A percentile compares a stretch with the other conserved stretches of the same genome.
phyloP scores from a whole-genome alignment of 2,113 vertebrate species.

The Varanus salvator region DNA sequence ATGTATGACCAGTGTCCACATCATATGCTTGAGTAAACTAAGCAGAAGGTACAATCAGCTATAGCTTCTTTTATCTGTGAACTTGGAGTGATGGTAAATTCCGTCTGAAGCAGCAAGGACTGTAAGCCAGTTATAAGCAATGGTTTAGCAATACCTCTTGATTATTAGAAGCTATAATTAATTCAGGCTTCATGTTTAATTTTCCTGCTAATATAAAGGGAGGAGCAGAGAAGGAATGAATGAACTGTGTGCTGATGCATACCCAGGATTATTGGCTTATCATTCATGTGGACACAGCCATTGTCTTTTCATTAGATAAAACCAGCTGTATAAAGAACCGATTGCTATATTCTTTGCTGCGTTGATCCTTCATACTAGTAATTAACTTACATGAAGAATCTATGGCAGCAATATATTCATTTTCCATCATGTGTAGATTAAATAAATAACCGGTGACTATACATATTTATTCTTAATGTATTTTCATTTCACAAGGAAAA shows the following conservation, averaged over 20 bases:
- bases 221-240: too few species aligned
- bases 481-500: conserved; percentile 26
- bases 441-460: neutral
- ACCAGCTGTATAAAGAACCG: neutral
- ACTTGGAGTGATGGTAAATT: too few species aligned
- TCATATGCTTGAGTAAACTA: too few species aligned
- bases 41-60: neutral
- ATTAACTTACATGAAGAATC: neutral
- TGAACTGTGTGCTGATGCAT: too few species aligned
- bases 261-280: too few species aligned
- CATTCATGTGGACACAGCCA: neutral
- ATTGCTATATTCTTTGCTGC: neutral
- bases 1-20: too few species aligned
- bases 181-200: neutral
- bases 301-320: neutral
- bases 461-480: conserved; percentile 23
- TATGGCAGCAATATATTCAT: neutral
- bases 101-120: too few species aligned
- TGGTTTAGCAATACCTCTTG: neutral
- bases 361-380: neutral
- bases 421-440: neutral
- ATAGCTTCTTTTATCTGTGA: neutral
- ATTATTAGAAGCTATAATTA: neutral
- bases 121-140: neutral
- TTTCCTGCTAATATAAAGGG: neutral